Conservation (phyloP, 2,113 vertebrate species). For the Jaculus jaculus region DNA sequence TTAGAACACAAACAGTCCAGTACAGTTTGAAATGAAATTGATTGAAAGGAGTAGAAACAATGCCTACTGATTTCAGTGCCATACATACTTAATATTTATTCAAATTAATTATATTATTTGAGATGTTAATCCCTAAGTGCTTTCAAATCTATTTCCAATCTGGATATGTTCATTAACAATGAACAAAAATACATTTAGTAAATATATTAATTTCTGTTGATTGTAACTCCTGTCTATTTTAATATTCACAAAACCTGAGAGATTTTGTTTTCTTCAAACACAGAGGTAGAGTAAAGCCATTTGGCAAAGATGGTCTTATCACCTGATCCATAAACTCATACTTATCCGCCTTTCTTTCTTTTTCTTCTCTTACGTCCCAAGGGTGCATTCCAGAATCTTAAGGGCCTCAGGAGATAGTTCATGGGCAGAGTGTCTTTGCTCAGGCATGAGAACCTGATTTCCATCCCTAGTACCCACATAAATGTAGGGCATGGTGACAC, state of each 20-base stretch:
- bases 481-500: too few relatives aligned
- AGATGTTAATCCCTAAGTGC: slow-evolving; percentile 1
- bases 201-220: neutral
- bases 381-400: neutral
- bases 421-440: too few relatives aligned
- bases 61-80: neutral
- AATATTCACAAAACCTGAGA: neutral
- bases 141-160: slow-evolving; percentile 2
- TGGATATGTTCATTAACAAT: neutral
- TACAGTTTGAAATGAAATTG: slow-evolving; percentile 47
- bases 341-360: neutral
- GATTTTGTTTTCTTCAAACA: slow-evolving; percentile 3
- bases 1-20: neutral
- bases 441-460: too few relatives aligned
- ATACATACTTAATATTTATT: neutral
- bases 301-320: neutral
- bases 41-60: slow-evolving; percentile 1
- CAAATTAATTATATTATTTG: neutral
- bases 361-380: neutral
- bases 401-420: too few relatives aligned
- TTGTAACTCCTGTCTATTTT: neutral
- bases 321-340: neutral
- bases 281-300: neutral
- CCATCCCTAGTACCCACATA: too few relatives aligned
- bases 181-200: neutral